A percentile compares a stretch with the other conserved stretches of the same genome.
Evolutionary conservation across 2,797 vertebrate species (phyloP).

Genomic region (Acipenser transmontanus): DNA sequence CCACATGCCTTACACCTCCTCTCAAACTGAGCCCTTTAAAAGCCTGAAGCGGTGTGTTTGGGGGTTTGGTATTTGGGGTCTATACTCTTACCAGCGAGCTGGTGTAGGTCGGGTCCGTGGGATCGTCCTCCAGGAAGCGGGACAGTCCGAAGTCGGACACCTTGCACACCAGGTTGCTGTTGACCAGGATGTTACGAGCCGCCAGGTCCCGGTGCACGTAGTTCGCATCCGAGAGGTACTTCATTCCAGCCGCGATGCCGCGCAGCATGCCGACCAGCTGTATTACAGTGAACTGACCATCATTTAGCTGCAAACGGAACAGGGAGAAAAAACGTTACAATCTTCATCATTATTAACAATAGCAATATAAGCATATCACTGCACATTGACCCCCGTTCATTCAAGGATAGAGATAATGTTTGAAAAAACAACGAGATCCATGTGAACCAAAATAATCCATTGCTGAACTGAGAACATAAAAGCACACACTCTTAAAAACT

Average conservation of each 20-base stretch:
- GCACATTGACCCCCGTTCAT: no score
- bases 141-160: slow-evolving; percentile 96
- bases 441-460: no score
- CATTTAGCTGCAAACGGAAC: slow-evolving; percentile 72
- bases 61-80: no score
- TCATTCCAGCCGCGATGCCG: slow-evolving; percentile 94
- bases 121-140: slow-evolving; percentile 90
- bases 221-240: slow-evolving; percentile 96
- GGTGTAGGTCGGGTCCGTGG: slow-evolving; percentile 91
- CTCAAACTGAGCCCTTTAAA: no score
- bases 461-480: no score
- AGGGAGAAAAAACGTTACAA: slow-evolving; percentile 11
- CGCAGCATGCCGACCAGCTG: slow-evolving; percentile 95
- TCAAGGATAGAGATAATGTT: no score
- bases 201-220: slow-evolving; percentile 95
- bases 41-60: no score
- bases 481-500: no score
- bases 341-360: no score
- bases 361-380: no score
- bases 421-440: no score
- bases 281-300: slow-evolving; percentile 96
- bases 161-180: slow-evolving; percentile 97
- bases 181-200: slow-evolving; percentile 94
- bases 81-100: slow-evolving; percentile 81
- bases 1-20: no score